phyloP scores from a whole-genome alignment of 2,113 vertebrate species.

The Mustela lutreola region DNA sequence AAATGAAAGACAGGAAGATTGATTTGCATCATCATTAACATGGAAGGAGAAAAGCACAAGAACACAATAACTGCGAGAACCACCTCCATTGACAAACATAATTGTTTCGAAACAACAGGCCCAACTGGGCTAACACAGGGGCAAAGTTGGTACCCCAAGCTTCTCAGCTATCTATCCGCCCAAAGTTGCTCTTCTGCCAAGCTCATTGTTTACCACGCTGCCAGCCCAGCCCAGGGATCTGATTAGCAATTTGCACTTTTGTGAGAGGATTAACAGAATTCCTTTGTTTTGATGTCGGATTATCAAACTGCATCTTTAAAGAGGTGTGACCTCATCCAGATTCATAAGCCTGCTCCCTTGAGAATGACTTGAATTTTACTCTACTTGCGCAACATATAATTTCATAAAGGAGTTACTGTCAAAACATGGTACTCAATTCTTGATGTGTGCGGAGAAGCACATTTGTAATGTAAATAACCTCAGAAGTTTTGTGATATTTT shows the following conservation, averaged over 20 bases:
- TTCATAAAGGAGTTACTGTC: slow-evolving; percentile 79
- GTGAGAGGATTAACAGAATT: slow-evolving; percentile 76
- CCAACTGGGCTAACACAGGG: slow-evolving; percentile 63
- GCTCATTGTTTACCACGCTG: slow-evolving; percentile 68
- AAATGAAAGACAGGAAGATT: slow-evolving; percentile 51
- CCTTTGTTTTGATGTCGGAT: slow-evolving; percentile 76
- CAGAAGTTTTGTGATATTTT: slow-evolving; percentile 77
- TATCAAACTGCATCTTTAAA: slow-evolving; percentile 77
- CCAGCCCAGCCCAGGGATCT: slow-evolving; percentile 68
- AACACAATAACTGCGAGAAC: slow-evolving; percentile 52
- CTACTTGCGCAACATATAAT: slow-evolving; percentile 70
- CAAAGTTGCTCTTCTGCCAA: slow-evolving; percentile 67
- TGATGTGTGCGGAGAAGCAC: slow-evolving; percentile 74
- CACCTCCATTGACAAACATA: slow-evolving; percentile 65
- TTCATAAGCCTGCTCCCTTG: slow-evolving; percentile 57
- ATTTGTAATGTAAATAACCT: slow-evolving; percentile 80
- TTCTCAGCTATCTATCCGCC: slow-evolving; percentile 64
- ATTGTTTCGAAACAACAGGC: slow-evolving; percentile 62
- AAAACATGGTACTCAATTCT: slow-evolving; percentile 75
- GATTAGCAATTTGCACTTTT: slow-evolving; percentile 75
- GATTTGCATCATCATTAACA: slow-evolving; percentile 71
- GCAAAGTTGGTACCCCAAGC: slow-evolving; percentile 30
- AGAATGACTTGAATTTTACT: slow-evolving; percentile 77
- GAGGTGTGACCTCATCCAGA: slow-evolving; percentile 68
- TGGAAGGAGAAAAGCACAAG: slow-evolving; percentile 52